These are phyloP conservation scores for Tupiocoris notatus DNA, from an alignment of 2,888 invertebrate species.

Conservation along the genomic window DNA sequence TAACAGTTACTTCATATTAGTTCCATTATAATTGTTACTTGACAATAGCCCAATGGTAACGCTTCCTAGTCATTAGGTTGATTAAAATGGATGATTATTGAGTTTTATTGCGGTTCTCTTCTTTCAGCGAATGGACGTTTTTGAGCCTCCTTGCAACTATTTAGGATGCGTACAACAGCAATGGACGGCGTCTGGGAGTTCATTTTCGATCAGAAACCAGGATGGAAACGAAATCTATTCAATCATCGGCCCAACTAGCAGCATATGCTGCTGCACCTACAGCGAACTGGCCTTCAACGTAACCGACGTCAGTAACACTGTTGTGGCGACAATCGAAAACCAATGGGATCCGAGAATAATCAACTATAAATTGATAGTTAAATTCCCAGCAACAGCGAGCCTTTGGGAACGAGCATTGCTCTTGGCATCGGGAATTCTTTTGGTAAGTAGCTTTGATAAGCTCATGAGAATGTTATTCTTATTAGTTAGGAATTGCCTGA, in stretches of 20 bases:
- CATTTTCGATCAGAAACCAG: conserved; percentile 68
- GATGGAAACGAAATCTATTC: conserved; percentile 64
- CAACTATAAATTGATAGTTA: conserved; percentile 23
- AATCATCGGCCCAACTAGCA: conserved; percentile 72
- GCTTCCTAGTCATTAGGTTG: too few species aligned
- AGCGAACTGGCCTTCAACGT: conserved; percentile 2
- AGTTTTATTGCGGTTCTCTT: too few species aligned
- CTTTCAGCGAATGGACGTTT: conserved; percentile 66
- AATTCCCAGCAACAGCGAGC: conserved; percentile 3
- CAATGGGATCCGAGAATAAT: conserved; percentile 30
- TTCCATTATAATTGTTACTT: too few species aligned
- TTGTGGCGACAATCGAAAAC: conserved; percentile 12
- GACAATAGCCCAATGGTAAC: too few species aligned
- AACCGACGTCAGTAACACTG: not conserved
- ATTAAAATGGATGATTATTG: too few species aligned
- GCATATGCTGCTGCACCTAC: conserved; percentile 62
- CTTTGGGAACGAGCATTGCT: conserved; percentile 20
- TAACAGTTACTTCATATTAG: too few species aligned
- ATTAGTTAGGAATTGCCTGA: not conserved
- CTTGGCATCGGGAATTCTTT: conserved; percentile 6
- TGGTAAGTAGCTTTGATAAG: conserved; percentile 3
- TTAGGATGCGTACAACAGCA: conserved; percentile 70
- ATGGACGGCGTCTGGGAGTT: conserved; percentile 65
- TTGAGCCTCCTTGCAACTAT: conserved; percentile 67
- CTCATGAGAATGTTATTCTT: not conserved